Base-by-base conservation (phyloP, 2,797 vertebrate genomes). In the Esox lucius region DNA sequence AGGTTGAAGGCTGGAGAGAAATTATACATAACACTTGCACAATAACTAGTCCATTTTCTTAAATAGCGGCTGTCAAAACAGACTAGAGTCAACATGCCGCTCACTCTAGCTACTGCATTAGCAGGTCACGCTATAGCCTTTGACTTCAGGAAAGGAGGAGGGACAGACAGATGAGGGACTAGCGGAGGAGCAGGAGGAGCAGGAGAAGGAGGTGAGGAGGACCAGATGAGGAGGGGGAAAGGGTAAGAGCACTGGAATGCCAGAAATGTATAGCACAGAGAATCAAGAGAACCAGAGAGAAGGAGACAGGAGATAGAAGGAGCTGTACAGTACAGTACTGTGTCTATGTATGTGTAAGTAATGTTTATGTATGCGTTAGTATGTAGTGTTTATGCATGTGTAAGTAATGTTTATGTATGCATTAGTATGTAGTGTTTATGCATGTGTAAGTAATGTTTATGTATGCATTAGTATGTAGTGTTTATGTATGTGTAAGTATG, bases 11-110 rank as follows among this genome's bases (percentile, higher is more conserved):
- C 49, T 28, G 42, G 9, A 69, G 46, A 81, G 85, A 84, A 90
- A 90, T 1, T 4, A 80, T 75, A 84, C 2, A 84, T 79, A 86
- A 88, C 76, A 8, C 83, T 75, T 80, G 83, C 80, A 88, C 83
- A 91, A 93, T 88, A 92, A 92, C 77, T 85, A 88, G 73, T 83
- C 68, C 13, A 6, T 79, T 92, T 91, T 88, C 84, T 1, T 2
- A 83, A 80, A 74, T 92, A 90, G 86, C 89, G 92, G 81, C 90
- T 93, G 90, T 90, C 87, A 80, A 59, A 94, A 89, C 81, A 91
- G 90, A 79, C 84, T 78, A 88, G 82, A 84, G 81, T 80, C 83
- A 80, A 90, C 85, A 86, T 49, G 80, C 75, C 82, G 49, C 48
- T 73, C 82, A 76, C 70, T 79, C 71, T 77, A 76, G 86, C 73